Percentiles rank a stretch among this genome's conserved stretches.
phyloP scores from a whole-genome alignment of 1,140 invertebrate genomes.

The Pantala flavescens region DNA sequence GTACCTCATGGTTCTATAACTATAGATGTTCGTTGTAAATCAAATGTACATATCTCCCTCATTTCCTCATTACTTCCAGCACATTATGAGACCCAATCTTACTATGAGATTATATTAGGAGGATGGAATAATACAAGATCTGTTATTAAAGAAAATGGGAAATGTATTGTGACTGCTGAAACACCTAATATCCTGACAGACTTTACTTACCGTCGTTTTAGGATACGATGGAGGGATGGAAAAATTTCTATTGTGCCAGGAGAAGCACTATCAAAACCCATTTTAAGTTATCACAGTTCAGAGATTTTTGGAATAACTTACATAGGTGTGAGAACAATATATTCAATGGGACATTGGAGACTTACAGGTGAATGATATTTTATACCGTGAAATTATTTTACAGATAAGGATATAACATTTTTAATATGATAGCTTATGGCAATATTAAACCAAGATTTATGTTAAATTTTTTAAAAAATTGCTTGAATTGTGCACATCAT shows the following conservation, averaged over 20 bases:
- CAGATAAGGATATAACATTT: no score
- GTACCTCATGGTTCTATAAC: conserved; percentile 26
- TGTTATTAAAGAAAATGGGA: conserved; percentile 46
- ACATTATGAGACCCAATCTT: conserved; percentile 29
- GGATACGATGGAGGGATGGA: neutral
- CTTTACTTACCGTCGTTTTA: neutral
- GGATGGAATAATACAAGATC: conserved; percentile 51
- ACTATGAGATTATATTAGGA: conserved; percentile 47
- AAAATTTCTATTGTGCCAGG: neutral
- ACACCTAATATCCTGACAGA: conserved; percentile 23
- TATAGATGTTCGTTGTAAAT: conserved; percentile 42
- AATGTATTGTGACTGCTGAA: conserved; percentile 32
- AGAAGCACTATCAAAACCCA: neutral
- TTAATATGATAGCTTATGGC: no score
- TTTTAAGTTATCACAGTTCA: neutral
- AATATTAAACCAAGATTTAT: no score
- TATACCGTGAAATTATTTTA: no score
- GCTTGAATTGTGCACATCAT: no score
- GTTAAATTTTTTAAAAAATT: no score
- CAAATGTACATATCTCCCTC: conserved; percentile 46
- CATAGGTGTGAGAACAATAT: neutral
- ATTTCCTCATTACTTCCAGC: conserved; percentile 42
- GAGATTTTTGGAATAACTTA: neutral
- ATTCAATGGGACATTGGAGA: neutral
- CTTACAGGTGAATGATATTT: neutral